phyloP scores from a whole-genome alignment of 2,113 vertebrate genomes.

The Pterocles orientalis region DNA sequence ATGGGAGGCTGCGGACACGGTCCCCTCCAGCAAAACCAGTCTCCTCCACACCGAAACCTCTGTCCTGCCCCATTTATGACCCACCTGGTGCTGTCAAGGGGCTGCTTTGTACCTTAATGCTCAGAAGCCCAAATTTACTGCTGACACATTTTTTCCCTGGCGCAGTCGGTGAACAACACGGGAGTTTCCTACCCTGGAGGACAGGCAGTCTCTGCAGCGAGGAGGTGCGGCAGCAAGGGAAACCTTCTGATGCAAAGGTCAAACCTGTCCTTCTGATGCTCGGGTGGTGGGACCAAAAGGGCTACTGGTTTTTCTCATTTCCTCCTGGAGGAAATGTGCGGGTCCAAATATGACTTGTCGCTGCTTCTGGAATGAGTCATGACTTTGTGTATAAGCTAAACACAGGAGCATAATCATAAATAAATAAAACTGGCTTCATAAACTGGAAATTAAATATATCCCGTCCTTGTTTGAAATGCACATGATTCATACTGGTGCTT shows the following conservation, averaged over 20 bases:
- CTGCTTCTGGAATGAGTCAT: conserved; percentile 55
- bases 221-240: neutral
- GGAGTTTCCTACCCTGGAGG: neutral
- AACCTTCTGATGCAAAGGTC: neutral
- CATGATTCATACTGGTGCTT: conserved; percentile 37
- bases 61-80: neutral
- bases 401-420: conserved; percentile 55
- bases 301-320: conserved; percentile 15
- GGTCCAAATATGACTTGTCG: conserved; percentile 17
- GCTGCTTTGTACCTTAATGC: neutral
- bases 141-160: neutral
- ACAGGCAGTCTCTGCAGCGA: neutral
- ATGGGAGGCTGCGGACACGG: rapidly evolving
- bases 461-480: neutral
- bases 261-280: neutral
- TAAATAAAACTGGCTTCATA: conserved; percentile 51
- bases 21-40: neutral
- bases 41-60: rapidly evolving
- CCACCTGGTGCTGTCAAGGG: neutral
- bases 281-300: neutral
- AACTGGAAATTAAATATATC: conserved; percentile 61
- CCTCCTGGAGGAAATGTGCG: conserved; percentile 36
- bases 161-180: neutral
- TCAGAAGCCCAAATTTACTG: neutral
- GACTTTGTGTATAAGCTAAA: conserved; percentile 45